A percentile compares a stretch with the other conserved stretches of the same genome.
These are phyloP conservation scores for Crotophaga sulcirostris DNA, from an alignment of 2,113 vertebrate genomes.

Conservation along the genomic window DNA sequence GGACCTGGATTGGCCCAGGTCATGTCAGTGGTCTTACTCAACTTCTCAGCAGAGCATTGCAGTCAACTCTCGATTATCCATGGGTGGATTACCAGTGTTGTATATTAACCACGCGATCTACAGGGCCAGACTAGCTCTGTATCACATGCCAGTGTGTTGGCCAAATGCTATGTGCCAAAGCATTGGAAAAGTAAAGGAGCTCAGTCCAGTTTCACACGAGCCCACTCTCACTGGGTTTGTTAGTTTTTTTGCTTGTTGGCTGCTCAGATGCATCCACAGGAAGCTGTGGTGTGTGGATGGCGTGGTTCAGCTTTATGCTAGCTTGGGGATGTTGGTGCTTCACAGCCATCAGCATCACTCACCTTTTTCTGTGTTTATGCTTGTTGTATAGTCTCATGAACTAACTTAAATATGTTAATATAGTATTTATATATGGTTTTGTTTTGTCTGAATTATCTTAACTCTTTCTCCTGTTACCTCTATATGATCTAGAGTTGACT, in stretches of 20 bases:
- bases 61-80: constrained; percentile 47
- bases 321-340: not conserved
- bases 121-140: not conserved
- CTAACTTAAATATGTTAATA: constrained; percentile 65
- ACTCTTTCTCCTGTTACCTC: constrained; percentile 56
- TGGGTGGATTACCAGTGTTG: constrained; percentile 12
- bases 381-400: constrained; percentile 53
- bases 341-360: not conserved
- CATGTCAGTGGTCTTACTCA: not conserved
- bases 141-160: rapidly evolving
- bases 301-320: not conserved
- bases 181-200: not conserved
- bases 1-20: not conserved
- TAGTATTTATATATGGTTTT: constrained; percentile 57
- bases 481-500: constrained; percentile 67
- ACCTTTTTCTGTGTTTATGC: constrained; percentile 8
- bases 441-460: constrained; percentile 18
- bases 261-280: not conserved
- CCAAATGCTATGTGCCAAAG: not conserved
- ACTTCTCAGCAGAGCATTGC: constrained; percentile 5
- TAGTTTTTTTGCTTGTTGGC: not conserved
- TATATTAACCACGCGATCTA: not conserved
- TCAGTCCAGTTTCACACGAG: rapidly evolving
- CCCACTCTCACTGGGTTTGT: not conserved
- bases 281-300: not conserved